Conservation (phyloP, 2,888 invertebrate genomes). For the Argynnis bischoffii region DNA sequence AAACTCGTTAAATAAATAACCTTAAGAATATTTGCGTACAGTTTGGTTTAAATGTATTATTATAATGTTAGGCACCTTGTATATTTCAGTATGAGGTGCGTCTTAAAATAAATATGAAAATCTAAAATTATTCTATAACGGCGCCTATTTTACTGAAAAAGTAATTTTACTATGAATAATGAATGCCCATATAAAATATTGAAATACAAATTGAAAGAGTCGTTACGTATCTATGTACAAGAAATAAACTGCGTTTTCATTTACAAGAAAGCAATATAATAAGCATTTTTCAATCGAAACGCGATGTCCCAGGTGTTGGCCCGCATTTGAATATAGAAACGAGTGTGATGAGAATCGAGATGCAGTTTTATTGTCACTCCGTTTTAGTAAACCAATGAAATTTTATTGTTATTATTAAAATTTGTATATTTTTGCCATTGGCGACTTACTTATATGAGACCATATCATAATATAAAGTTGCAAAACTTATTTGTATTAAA, state of each 20-base stretch:
- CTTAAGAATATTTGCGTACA: too few relatives aligned
- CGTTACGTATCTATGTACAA: slow-evolving; percentile 37
- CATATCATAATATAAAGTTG: background rate
- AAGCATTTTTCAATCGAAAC: slow-evolving; percentile 69
- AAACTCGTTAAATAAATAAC: too few relatives aligned
- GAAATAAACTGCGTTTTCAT: slow-evolving; percentile 57
- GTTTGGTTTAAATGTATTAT: too few relatives aligned
- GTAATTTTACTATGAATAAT: slow-evolving; percentile 6
- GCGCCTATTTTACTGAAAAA: background rate
- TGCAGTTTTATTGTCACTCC: slow-evolving; percentile 79
- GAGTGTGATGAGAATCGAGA: slow-evolving; percentile 79
- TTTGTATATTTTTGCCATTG: slow-evolving; percentile 38
- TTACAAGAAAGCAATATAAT: slow-evolving; percentile 70
- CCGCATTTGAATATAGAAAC: slow-evolving; percentile 74
- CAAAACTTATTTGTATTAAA: too few relatives aligned
- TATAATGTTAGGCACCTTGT: too few relatives aligned
- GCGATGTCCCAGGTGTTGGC: slow-evolving; percentile 71
- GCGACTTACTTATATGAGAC: background rate
- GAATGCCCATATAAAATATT: slow-evolving; percentile 15
- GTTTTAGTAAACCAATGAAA: slow-evolving; percentile 67
- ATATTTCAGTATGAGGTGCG: too few relatives aligned
- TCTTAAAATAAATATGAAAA: too few relatives aligned
- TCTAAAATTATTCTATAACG: background rate
- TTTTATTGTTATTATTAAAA: slow-evolving; percentile 65
- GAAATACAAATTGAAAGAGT: slow-evolving; percentile 36